Conservation (phyloP, 2,113 vertebrate genomes). For the Melanerpes aurifrons region DNA sequence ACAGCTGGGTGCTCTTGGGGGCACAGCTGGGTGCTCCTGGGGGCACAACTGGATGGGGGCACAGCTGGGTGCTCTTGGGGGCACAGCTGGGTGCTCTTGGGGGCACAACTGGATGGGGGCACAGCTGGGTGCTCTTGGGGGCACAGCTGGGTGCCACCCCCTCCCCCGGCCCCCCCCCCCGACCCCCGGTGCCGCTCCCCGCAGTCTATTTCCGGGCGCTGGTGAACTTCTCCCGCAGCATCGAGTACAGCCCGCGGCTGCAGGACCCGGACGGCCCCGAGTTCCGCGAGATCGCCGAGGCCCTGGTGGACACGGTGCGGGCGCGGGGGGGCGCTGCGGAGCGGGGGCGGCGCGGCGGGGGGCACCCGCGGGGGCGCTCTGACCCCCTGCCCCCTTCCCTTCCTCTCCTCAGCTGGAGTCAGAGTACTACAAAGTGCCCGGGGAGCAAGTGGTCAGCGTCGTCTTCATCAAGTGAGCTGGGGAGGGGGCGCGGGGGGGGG, state of each 20-base stretch:
- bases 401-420: neutral
- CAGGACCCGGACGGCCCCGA: neutral
- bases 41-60: too few species aligned
- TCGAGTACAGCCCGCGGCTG: neutral
- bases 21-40: too few species aligned
- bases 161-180: too few species aligned
- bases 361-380: neutral
- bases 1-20: too few species aligned
- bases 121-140: neutral
- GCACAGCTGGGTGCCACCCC: neutral
- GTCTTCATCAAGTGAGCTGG: conserved; percentile 22
- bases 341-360: too few species aligned
- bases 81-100: too few species aligned
- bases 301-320: neutral
- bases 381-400: neutral
- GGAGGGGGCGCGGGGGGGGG: too few species aligned
- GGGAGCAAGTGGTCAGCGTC: neutral
- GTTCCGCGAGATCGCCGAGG: neutral
- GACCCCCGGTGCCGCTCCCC: neutral
- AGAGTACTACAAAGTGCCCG: conserved; percentile 5
- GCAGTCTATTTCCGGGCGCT: conserved; percentile 4
- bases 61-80: too few species aligned
- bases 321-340: neutral
- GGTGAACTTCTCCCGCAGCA: conserved; percentile 34
- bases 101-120: neutral